Evolutionary conservation across 30 jellyfish, hydroid and myxozoan genomes (phyloP).

Genomic region (Chrysaora quinquecirrha): DNA sequence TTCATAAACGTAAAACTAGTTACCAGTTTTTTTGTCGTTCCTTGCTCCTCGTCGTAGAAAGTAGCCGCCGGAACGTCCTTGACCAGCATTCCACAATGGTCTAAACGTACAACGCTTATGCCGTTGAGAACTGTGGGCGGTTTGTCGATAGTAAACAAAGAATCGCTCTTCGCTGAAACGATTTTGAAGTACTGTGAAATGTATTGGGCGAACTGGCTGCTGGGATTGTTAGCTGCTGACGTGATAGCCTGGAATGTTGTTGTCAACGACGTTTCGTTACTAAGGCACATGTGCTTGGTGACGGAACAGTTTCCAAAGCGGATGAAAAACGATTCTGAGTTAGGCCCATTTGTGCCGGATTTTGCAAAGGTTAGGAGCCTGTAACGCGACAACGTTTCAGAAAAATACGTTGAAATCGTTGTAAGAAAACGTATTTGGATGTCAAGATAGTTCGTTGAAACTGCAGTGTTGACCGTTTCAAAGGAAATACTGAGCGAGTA

Average conservation of each 20-base stretch:
- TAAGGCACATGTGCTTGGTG: constrained; percentile 32
- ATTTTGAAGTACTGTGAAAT: neutral
- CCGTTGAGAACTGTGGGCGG: constrained; percentile 35
- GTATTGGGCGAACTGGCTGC: constrained; percentile 7
- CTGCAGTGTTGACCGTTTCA: constrained; percentile 35
- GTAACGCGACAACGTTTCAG: constrained; percentile 47
- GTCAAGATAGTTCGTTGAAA: constrained; percentile 42
- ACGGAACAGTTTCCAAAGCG: constrained; percentile 73
- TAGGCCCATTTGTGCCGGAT: constrained; percentile 23
- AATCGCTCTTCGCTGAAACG: constrained; percentile 11
- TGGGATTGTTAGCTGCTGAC: neutral
- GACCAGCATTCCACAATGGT: constrained; percentile 15
- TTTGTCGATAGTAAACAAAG: constrained; percentile 31
- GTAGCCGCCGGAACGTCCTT: constrained; percentile 24
- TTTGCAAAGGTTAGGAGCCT: constrained; percentile 51
- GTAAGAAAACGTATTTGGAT: constrained; percentile 48
- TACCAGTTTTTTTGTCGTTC: neutral
- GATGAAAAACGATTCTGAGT: constrained; percentile 28
- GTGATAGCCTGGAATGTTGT: neutral
- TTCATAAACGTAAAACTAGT: constrained; percentile 21
- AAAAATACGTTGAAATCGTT: constrained; percentile 24
- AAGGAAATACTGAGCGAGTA: constrained; percentile 26
- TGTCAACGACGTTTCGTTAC: constrained; percentile 16
- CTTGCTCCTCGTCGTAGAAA: constrained; percentile 30
- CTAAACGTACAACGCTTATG: constrained; percentile 2